Evolutionary conservation across 1,140 invertebrate genomes (phyloP), one percentile per base, ranked within the genome.

Genomic region (Caenorhabditis brenneri): DNA sequence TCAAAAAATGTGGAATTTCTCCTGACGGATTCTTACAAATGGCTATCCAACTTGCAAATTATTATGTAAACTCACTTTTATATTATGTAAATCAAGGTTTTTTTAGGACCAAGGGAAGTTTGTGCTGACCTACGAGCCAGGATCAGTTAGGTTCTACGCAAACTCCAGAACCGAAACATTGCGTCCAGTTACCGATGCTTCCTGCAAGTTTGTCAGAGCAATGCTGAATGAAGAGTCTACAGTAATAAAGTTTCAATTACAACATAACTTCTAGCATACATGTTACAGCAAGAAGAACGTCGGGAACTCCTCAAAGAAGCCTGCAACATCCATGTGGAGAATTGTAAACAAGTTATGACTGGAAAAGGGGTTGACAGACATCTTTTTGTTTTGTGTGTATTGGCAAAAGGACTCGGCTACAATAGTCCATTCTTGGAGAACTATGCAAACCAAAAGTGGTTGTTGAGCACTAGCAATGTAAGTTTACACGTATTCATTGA

Each of bases 151-250:
- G 84, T 92, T 98, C 39, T 99, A 94, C 92, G 93, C 95, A 81
- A 96, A 99, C 93, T 96, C 96, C 0, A 93, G 97, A 87, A 98
- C 96, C 0, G 97, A 98, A 93, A 98, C 97, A 9, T 96, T 98
- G 0, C 93, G 97, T 84, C 95, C 96, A 0, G 97, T 96, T 89
- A 97, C 96, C 27, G 94, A 95, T 48, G 95, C 98, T 91, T 96
- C 96, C 4, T 92, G 94, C 22, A 94, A 93, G 0, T 99, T 96
- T 95, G 96, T 97, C 0, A 94, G 94, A 88, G 92, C 96, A 1
- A 98, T 98, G 96, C 93, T 94, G 74, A 92, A 95, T 33, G 12
- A 31, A 0, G 36, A 55, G 22, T 24, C 55, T 31, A 42, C 46
- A n/a, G 79, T 82, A 48, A 55, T 1, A 29, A 16, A 0, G 29